phyloP scores from a whole-genome alignment of 2,888 invertebrate genomes.

The Allolobophora icterica region DNA sequence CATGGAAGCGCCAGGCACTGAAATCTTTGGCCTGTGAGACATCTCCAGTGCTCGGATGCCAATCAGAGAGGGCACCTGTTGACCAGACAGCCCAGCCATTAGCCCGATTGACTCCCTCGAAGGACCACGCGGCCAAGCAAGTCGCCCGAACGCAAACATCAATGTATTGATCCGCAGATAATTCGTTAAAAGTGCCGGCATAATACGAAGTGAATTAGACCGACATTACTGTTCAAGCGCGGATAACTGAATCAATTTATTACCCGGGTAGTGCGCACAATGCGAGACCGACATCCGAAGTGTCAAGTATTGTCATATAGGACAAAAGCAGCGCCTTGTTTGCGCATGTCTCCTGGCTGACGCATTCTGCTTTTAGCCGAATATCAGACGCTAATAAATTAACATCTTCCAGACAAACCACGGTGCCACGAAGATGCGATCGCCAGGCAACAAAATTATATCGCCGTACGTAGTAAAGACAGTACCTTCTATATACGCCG shows the following conservation, averaged over 20 bases:
- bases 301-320: conserved; percentile 17
- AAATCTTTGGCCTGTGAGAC: conserved; percentile 1
- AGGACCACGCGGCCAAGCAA: not conserved
- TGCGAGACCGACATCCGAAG: not conserved
- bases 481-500: no score
- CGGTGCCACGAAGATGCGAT: not conserved
- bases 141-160: not conserved
- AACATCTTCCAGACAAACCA: not conserved
- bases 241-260: conserved; percentile 28
- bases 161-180: conserved; percentile 23
- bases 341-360: not conserved
- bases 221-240: not conserved
- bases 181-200: conserved; percentile 24
- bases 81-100: conserved; percentile 9
- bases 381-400: conserved; percentile 26
- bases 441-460: not conserved
- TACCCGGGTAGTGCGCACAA: conserved; percentile 21
- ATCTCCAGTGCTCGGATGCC: conserved; percentile 22
- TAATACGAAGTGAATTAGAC: conserved; percentile 23
- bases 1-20: not conserved
- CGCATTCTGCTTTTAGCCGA: conserved; percentile 17
- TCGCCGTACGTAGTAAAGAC: not conserved
- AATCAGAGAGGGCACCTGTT: conserved; percentile 23
- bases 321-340: not conserved
- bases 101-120: conserved; percentile 26